Conservation (phyloP, 2,888 invertebrate genomes). For the Tridacna gigas region DNA sequence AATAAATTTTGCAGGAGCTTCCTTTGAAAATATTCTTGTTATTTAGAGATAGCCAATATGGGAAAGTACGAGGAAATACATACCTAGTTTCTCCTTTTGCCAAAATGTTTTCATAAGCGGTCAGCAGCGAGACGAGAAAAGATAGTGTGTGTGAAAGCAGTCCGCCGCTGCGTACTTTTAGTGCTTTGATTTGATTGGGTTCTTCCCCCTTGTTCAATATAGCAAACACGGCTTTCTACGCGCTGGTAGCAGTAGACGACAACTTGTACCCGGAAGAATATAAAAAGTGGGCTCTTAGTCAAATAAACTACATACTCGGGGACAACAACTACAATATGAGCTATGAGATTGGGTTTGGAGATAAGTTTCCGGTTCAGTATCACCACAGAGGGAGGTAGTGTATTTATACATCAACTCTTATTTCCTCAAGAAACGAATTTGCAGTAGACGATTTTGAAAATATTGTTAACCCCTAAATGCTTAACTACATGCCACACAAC, state of each 20-base stretch:
- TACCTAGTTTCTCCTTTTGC: no score
- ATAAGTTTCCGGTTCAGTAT: background rate
- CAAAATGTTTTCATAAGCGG: no score
- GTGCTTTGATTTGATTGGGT: background rate
- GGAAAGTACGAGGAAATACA: no score
- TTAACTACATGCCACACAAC: background rate
- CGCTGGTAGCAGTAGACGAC: background rate
- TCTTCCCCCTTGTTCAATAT: no score
- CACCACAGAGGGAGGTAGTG: slow-evolving; percentile 16
- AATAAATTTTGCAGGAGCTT: no score
- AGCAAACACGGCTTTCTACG: background rate
- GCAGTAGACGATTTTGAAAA: no score
- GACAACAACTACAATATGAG: slow-evolving; percentile 11
- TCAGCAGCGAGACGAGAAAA: background rate
- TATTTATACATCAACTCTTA: no score
- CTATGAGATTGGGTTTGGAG: slow-evolving; percentile 4
- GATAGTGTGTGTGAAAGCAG: background rate
- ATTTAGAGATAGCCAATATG: no score
- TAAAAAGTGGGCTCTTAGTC: slow-evolving; percentile 4
- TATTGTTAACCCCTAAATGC: background rate
- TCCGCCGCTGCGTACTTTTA: background rate
- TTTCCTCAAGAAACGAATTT: no score
- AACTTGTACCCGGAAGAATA: slow-evolving; percentile 2
- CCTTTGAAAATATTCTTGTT: no score
- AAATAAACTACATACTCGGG: slow-evolving; percentile 8